Evolutionary conservation across 2,113 vertebrate genomes (phyloP).

Genomic region (Corynorhinus townsendii): DNA sequence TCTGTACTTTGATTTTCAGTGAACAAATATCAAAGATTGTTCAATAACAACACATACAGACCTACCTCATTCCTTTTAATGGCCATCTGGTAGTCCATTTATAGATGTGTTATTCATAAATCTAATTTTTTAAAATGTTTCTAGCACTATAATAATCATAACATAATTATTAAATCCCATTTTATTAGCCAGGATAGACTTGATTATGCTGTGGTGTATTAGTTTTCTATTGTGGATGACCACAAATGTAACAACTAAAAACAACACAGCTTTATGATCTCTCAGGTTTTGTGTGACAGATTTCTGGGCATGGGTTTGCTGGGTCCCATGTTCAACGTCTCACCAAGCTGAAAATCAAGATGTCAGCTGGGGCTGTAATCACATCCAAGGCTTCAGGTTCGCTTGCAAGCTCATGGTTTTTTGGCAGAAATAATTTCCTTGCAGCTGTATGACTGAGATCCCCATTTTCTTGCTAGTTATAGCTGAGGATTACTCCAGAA

Average conservation of each 20-base stretch:
- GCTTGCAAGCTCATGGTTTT: not conserved
- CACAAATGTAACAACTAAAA: not conserved
- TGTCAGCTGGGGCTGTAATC: not conserved
- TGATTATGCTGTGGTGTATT: not conserved
- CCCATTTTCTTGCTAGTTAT: not conserved
- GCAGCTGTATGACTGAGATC: not conserved
- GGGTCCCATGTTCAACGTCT: not conserved
- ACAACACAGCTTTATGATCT: not conserved
- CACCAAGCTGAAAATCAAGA: not conserved
- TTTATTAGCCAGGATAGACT: not conserved
- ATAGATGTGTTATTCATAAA: not conserved
- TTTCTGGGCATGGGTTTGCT: not conserved
- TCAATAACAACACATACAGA: not conserved
- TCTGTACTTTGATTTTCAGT: slow-evolving; percentile 4
- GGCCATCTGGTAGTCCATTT: not conserved
- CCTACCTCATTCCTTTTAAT: not conserved
- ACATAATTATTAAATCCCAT: not conserved
- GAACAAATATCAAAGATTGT: not conserved
- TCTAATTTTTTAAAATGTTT: not conserved
- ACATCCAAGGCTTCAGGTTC: not conserved
- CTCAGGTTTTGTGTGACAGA: not conserved
- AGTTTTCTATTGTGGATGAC: not conserved
- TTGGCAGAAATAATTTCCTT: not conserved
- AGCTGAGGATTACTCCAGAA: not conserved
- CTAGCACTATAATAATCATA: not conserved